Percentiles rank a stretch among this genome's conserved stretches.
These are phyloP conservation scores for Elegia similella DNA, from an alignment of 2,888 invertebrate genomes.

Conservation along the genomic window DNA sequence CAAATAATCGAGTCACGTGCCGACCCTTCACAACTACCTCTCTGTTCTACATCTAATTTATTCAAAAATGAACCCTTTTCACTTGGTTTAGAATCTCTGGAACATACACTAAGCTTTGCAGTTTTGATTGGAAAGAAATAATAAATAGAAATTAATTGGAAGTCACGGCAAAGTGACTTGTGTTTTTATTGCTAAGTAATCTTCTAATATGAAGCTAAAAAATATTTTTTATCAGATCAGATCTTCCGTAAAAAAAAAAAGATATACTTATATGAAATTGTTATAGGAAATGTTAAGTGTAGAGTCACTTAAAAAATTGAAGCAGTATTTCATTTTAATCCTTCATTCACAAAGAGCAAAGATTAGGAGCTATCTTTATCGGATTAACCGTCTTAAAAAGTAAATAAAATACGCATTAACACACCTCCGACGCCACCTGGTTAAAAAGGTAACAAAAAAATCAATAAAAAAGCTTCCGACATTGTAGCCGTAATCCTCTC, in stretches of 20 bases:
- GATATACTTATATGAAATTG: neutral
- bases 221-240: neutral
- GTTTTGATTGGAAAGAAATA: slow-evolving; percentile 21
- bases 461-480: slow-evolving; percentile 51
- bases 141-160: slow-evolving; percentile 62
- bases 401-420: slow-evolving; percentile 66
- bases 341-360: slow-evolving; percentile 24
- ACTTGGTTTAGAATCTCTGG: neutral
- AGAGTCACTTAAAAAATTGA: neutral
- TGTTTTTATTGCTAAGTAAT: slow-evolving; percentile 27
- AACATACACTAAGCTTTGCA: neutral
- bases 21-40: slow-evolving; percentile 30
- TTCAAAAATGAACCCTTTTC: neutral
- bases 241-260: neutral
- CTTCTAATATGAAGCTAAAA: neutral
- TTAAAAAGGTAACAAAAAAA: slow-evolving; percentile 51
- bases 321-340: slow-evolving; percentile 6
- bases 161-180: slow-evolving; percentile 55
- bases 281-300: neutral
- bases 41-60: slow-evolving; percentile 4
- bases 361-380: slow-evolving; percentile 50
- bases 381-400: slow-evolving; percentile 56
- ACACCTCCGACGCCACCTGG: slow-evolving; percentile 69
- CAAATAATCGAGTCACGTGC: slow-evolving; percentile 70
- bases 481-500: slow-evolving; percentile 73